Conservation (phyloP, 2,888 invertebrate species). For the Podabrus alpinus region DNA sequence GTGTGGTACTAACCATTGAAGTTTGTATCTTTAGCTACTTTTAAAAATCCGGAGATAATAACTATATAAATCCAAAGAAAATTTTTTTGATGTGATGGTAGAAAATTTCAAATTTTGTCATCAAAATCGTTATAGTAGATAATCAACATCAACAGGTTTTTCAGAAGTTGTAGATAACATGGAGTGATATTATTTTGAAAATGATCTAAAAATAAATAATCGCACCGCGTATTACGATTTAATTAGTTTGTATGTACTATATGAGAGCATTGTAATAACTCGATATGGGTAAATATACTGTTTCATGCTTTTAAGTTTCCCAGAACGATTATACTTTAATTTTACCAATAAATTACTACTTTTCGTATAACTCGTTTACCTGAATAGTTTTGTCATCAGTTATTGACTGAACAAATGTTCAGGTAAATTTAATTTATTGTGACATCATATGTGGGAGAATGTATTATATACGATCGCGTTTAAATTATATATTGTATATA, state of each 20-base stretch:
- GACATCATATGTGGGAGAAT: constrained; percentile 17
- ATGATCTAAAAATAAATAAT: neutral
- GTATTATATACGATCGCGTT: constrained; percentile 16
- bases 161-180: neutral
- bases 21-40: neutral
- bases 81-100: neutral
- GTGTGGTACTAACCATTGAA: neutral
- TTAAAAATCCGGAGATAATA: neutral
- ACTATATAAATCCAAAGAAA: neutral
- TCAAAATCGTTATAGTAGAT: too few species aligned
- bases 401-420: constrained; percentile 20
- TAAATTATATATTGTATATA: constrained; percentile 20
- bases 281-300: constrained; percentile 16
- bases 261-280: constrained; percentile 13
- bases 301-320: constrained; percentile 21
- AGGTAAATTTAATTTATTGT: constrained; percentile 23
- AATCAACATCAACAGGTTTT: neutral
- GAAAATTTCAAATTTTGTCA: neutral
- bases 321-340: constrained; percentile 22
- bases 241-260: constrained; percentile 4
- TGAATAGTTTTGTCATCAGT: constrained; percentile 22
- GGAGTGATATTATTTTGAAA: neutral
- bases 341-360: constrained; percentile 21
- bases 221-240: neutral
- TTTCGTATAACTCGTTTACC: constrained; percentile 17